Base-by-base conservation (phyloP, 2,113 vertebrate genomes). In the Rhombomys opimus region DNA sequence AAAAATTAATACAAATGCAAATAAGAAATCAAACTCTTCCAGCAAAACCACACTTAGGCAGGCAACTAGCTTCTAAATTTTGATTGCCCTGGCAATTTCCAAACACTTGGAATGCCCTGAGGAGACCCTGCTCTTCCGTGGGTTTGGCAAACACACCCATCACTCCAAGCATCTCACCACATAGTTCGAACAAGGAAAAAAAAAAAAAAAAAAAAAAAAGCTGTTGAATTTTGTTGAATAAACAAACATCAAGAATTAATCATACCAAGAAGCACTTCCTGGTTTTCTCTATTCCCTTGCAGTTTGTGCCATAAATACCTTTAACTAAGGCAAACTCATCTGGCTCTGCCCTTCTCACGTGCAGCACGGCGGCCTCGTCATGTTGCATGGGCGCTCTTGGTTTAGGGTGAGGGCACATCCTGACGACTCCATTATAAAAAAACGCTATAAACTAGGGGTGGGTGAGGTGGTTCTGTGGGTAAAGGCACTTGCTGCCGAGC, bases 1-100 rank as follows among this genome's bases (percentile, higher is more conserved):
- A 35, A 81, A 15, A 91, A 86, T 30, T 78, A 78, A 91, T 68
- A 89, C n/a, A 86, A 65, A 86, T 75, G 67, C 94, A 96, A 93
- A 70, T 10, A 86, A 1, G 50, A 93, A 96, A 73, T 15, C 76
- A 81, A 90, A 61, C 63, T 15, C 35, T 50, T 78, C 23, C 59
- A 54, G 38, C 3, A 73, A 89, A 89, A 38, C 82, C 50, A 84
- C 41, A 50, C 50, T 76, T 70, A 7, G 11, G 35, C 32, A 68
- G 30, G 32, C 76, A 70, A 32, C 25, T 67, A 73, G 50, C 38
- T 32, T 77, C 10, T 32, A 77, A 35, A 59, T 72, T 89, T 80
- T 41, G 25, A 68, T 85, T 90, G 57, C 72, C 76, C 50, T 54
- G 65, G 50, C 27, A 70, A 22, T 81, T 89, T n/a, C 87, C 27